These are phyloP conservation scores for Pelvicachromis taeniatus DNA, from an alignment of 2,113 vertebrate genomes.

Conservation along the genomic window DNA sequence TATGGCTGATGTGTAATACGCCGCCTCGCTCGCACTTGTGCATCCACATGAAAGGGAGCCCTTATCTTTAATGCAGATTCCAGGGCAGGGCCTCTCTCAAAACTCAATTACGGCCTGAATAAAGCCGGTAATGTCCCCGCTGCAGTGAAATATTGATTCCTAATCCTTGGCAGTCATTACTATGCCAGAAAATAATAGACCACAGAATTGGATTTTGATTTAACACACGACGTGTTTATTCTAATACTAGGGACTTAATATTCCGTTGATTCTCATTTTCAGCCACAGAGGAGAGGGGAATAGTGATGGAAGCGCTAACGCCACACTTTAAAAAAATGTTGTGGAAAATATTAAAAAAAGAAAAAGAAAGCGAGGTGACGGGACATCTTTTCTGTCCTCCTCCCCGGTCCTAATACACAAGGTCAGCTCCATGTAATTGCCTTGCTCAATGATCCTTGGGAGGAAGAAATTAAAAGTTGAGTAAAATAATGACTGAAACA, in stretches of 20 bases:
- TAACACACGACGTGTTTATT: constrained; percentile 72
- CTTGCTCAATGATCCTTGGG: constrained; percentile 93
- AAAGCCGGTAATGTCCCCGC: constrained; percentile 68
- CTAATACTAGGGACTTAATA: constrained; percentile 69
- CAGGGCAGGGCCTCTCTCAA: constrained; percentile 57
- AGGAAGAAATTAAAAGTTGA: constrained; percentile 95
- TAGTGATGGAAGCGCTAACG: constrained; percentile 23
- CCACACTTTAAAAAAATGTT: constrained; percentile 44
- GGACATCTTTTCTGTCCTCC: constrained; percentile 54
- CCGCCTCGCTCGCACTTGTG: background rate
- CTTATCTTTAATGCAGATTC: constrained; percentile 70
- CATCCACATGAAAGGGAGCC: constrained; percentile 19
- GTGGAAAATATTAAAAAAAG: constrained; percentile 28
- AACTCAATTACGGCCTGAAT: constrained; percentile 73
- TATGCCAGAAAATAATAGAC: constrained; percentile 75
- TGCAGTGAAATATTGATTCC: constrained; percentile 76
- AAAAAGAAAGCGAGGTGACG: constrained; percentile 31
- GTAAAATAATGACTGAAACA: constrained; percentile 91
- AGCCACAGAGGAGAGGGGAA: constrained; percentile 16
- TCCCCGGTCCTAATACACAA: constrained; percentile 72
- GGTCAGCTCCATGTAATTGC: constrained; percentile 93
- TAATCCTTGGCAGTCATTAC: constrained; percentile 73
- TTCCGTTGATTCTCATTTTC: constrained; percentile 60
- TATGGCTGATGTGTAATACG: background rate
- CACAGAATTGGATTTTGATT: constrained; percentile 76